Evolutionary conservation across 2,888 invertebrate genomes (phyloP), one percentile per base, ranked within the genome.

Genomic region (Dorcus parallelipipedus): DNA sequence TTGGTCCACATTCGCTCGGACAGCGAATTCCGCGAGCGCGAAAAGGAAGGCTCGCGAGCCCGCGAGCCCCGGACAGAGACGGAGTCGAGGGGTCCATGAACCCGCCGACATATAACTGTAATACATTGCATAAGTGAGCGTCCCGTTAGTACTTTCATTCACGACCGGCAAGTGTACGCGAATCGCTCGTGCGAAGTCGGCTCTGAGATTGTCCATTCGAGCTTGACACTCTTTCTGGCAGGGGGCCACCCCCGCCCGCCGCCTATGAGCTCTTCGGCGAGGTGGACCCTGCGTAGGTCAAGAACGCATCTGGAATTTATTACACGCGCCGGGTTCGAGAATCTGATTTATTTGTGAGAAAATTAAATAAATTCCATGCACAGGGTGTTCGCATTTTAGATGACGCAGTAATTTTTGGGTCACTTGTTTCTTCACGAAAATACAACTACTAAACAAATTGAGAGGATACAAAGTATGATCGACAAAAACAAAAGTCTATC

Each of bases 91-190:
- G 71, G 70, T 69, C 70, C 67, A 70, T 69, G 71, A 71, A 71
- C 71, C 64, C 66, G 62, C 49, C 33, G 14, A 10, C 54, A 54
- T 61, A 69, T 71, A 71, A 71, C 71, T 69, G 71, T 71, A 71
- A 71, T 71, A 69, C 70, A 71, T 71, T 71, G 71, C 71, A 71
- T 71, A 71, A 71, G 71, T 69, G 67, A 67, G 60, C 68, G 70
- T 71, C 63, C 71, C 71, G 71, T 70, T 71, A 71, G 68, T 67
- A 71, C 71, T 71, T 71, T 71, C 71, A 71, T 71, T 71, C 71
- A 71, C 70, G 67, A 69, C 64, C 69, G 62, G 63, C 68, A 65
- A 67, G 68, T 67, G 66, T 66, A 66, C 65, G 63, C 58, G 60
- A 59, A 61, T 59, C 43, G 40, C 58, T 59, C 59, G 59, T 53